phyloP scores from a whole-genome alignment of 2,888 invertebrate species.

The Coleophora deauratella region DNA sequence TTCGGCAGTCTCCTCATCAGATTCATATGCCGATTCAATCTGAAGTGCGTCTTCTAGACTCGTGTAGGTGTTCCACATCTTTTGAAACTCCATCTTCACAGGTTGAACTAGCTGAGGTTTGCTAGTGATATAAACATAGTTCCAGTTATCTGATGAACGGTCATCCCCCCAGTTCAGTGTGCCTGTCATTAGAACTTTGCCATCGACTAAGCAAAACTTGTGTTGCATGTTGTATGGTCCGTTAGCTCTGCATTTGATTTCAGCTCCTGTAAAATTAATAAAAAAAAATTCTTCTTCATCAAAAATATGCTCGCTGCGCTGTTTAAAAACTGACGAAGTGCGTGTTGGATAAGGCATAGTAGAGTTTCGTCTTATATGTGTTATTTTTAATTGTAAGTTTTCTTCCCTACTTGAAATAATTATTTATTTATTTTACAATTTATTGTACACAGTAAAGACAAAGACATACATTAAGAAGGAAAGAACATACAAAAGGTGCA shows the following conservation, averaged over 20 bases:
- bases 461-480: too few species aligned
- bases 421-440: too few species aligned
- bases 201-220: conserved; percentile 83
- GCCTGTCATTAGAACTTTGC: conserved; percentile 76
- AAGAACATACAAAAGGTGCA: too few species aligned
- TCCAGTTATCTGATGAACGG: conserved; percentile 80
- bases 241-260: conserved; percentile 62
- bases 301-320: not conserved
- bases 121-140: conserved; percentile 79
- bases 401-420: too few species aligned
- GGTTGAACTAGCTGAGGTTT: conserved; percentile 67
- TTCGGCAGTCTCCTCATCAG: conserved; percentile 24
- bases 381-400: too few species aligned
- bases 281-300: conserved; percentile 1
- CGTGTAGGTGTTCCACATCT: conserved; percentile 65
- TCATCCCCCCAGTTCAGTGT: conserved; percentile 85
- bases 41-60: conserved; percentile 2
- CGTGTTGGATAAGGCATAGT: too few species aligned
- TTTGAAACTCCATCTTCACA: conserved; percentile 75
- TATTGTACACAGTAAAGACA: too few species aligned
- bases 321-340: not conserved
- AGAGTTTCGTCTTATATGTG: too few species aligned
- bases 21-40: conserved; percentile 12
- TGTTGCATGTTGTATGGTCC: conserved; percentile 79
- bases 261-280: conserved; percentile 61